Base-by-base conservation (phyloP, 2,797 vertebrate genomes). In the Gadopsis marmoratus region DNA sequence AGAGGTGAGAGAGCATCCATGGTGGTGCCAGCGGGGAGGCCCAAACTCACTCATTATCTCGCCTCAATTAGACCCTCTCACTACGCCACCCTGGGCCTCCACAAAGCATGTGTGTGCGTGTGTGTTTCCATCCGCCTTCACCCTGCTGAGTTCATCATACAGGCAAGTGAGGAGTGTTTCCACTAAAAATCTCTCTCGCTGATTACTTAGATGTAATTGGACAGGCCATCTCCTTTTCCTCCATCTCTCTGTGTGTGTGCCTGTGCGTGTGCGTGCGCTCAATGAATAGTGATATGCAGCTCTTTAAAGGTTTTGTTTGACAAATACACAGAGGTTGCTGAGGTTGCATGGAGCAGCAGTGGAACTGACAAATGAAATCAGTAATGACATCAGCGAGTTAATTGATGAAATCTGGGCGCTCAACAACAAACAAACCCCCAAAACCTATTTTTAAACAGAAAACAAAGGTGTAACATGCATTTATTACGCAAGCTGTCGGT, bases 101-200 rank as follows among this genome's bases (percentile, higher is more conserved):
- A 77, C 79, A 82, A 78, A 71, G 69, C 35, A 4, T 58, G 63
- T 70, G 72, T 67, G 71, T 72, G n/a, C 70, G 59, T 53, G 60
- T 75, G 71, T 81, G 78, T 71, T 73, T 82, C 33, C 72, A 29
- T 74, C 71, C 13, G 50, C 75, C 61, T 86, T 91, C 87, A 83
- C 75, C 89, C 91, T 54, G 89, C 88, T 92, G 89, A 85, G 92
- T 91, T 91, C 66, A 90, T 91, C 90, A 88, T 85, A 77, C 81
- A 83, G 84, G 82, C 78, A 87, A 81, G 79, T 81, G 81, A 86
- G 72, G 54, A 86, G 75, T 66, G 69, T 85, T 95, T 96, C 93
- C 93, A 95, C 96, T 95, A 95, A 96, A 95, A 95, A 93, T 96
- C 84, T 91, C 71, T 79, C 86, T 89, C 67, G 78, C 91, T 93